Percentiles rank a stretch among this genome's conserved stretches.
Evolutionary conservation across 2,113 vertebrate species (phyloP).

Genomic region (Budorcas taxicolor): DNA sequence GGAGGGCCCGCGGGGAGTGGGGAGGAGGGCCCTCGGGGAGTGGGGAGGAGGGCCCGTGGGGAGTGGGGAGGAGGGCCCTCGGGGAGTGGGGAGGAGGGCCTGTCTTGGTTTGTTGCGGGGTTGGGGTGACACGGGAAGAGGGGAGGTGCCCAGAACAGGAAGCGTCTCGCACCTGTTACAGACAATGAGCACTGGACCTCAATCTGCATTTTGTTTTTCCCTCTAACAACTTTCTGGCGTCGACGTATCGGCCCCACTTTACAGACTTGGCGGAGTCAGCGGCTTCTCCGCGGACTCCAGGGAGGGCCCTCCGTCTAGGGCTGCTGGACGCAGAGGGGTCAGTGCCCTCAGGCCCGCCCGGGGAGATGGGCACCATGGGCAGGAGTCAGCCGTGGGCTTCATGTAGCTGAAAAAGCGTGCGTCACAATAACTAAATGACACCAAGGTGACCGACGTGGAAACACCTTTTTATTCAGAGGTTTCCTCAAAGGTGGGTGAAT

Average conservation of each 20-base stretch:
- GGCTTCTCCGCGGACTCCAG: accelerated
- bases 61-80: no score
- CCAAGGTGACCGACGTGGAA: accelerated
- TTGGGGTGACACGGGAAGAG: no score
- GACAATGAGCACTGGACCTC: not conserved
- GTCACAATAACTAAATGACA: accelerated
- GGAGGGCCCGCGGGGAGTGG: no score
- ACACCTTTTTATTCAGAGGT: not conserved
- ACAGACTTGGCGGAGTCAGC: accelerated
- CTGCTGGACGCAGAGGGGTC: not conserved
- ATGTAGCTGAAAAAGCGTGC: not conserved
- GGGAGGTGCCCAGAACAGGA: not conserved
- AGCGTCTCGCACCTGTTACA: not conserved
- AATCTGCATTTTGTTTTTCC: not conserved
- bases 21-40: no score
- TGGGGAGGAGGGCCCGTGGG: no score
- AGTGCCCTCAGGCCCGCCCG: accelerated
- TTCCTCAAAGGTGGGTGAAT: not conserved
- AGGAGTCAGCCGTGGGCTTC: no score
- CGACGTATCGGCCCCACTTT: accelerated
- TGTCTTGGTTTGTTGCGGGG: no score
- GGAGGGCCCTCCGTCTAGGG: accelerated
- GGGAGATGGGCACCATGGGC: not conserved
- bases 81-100: no score
- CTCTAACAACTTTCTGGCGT: not conserved